Conservation (phyloP, 1,140 invertebrate species). For the Lepidurus arcticus region DNA sequence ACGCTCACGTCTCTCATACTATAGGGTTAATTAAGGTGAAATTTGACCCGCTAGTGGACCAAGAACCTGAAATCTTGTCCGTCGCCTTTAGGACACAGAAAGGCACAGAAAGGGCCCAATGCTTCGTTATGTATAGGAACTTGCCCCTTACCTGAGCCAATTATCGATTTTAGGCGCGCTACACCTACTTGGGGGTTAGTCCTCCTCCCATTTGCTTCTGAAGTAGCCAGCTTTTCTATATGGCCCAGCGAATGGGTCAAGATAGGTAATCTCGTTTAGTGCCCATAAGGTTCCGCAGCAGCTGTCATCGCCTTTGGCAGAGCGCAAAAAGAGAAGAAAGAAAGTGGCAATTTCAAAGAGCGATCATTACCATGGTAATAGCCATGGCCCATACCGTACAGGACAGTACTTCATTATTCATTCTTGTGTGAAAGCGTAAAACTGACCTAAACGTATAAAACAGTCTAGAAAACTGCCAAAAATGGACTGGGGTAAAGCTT, state of each 20-base stretch:
- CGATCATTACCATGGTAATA: too few relatives aligned
- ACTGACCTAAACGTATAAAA: not conserved
- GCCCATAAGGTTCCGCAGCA: not conserved
- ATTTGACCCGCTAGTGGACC: too few relatives aligned
- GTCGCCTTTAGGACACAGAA: not conserved
- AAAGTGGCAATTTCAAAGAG: too few relatives aligned
- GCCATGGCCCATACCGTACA: too few relatives aligned
- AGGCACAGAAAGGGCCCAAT: not conserved
- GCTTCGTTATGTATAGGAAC: not conserved
- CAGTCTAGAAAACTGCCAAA: not conserved
- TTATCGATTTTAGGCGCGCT: slow-evolving; percentile 9
- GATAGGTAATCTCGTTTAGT: slow-evolving; percentile 15
- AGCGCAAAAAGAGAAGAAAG: not conserved
- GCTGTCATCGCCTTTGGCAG: not conserved
- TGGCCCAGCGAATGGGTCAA: not conserved
- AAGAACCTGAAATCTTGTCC: not conserved
- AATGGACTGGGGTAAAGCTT: not conserved
- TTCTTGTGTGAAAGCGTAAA: not conserved
- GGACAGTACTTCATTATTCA: not conserved
- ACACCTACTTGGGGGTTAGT: not conserved
- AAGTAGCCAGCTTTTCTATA: not conserved
- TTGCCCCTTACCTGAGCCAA: not conserved
- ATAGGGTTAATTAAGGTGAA: not conserved
- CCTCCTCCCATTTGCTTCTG: not conserved
- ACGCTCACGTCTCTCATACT: not conserved